Percentiles rank a stretch among this genome's conserved stretches.
These are phyloP conservation scores for Ecdyonurus torrentis DNA, from an alignment of 2,888 invertebrate species.

Conservation along the genomic window DNA sequence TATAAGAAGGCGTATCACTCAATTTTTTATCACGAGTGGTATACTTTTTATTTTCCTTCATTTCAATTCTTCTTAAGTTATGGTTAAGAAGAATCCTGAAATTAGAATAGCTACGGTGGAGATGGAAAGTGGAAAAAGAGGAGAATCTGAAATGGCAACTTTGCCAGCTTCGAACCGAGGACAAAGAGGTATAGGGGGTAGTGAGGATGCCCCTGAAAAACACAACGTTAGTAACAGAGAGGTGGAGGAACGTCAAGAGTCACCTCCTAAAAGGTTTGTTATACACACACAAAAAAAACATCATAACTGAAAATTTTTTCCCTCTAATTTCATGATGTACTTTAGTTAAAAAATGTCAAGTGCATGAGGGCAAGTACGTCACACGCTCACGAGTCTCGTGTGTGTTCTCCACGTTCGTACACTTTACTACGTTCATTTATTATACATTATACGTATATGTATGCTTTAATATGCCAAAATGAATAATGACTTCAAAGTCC, in stretches of 20 bases:
- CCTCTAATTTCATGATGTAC: no score
- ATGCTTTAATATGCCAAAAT: no score
- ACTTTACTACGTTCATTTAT: no score
- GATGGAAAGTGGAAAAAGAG: conserved; percentile 57
- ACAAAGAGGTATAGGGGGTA: conserved; percentile 41
- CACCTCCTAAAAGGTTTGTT: conserved; percentile 60
- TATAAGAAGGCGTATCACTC: background rate
- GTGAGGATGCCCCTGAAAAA: conserved; percentile 73
- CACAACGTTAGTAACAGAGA: conserved; percentile 71
- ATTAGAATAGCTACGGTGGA: conserved; percentile 82
- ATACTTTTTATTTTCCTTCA: no score
- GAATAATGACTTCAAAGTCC: no score
- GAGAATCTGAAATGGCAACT: background rate
- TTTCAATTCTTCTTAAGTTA: background rate
- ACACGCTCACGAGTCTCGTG: no score
- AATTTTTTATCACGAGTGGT: background rate
- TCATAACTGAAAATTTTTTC: no score
- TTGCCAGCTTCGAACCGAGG: background rate
- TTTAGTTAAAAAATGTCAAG: no score
- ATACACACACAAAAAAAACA: background rate
- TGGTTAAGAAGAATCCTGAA: conserved; percentile 27
- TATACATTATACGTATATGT: no score
- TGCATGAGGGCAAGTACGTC: no score
- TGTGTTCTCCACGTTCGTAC: no score
- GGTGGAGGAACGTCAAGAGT: conserved; percentile 72